Evolutionary conservation across 2,797 vertebrate species (phyloP).

Genomic region (Lycodopsis pacificus): DNA sequence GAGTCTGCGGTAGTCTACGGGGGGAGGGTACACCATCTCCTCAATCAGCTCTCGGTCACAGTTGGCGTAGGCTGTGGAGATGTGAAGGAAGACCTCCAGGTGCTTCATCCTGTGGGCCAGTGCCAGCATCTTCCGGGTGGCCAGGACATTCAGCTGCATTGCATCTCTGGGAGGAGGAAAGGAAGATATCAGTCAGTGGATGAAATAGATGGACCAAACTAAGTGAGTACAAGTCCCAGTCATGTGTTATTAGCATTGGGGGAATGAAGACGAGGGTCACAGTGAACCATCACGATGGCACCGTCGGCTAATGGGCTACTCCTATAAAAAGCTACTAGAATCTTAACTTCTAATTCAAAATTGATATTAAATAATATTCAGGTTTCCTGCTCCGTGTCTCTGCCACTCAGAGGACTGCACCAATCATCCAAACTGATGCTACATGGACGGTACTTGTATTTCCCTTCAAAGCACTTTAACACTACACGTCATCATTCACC

Average conservation of each 20-base stretch:
- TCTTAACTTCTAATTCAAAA: no score
- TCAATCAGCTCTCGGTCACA: constrained; percentile 95
- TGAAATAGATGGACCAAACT: neutral
- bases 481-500: no score
- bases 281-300: neutral
- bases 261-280: neutral
- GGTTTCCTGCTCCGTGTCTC: no score
- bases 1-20: constrained; percentile 94
- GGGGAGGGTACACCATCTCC: constrained; percentile 93
- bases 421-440: no score
- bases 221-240: no score
- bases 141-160: constrained; percentile 95
- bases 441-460: no score
- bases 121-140: constrained; percentile 91
- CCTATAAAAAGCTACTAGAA: no score
- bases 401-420: no score
- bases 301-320: no score
- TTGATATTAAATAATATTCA: no score
- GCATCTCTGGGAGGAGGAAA: constrained; percentile 87
- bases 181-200: neutral
- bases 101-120: constrained; percentile 93
- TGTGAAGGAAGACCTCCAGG: constrained; percentile 93
- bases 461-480: no score
- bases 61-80: constrained; percentile 97
- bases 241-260: neutral